A percentile compares a stretch with the other conserved stretches of the same genome.
phyloP scores from a whole-genome alignment of 2,113 vertebrate species.

The Talpa occidentalis region DNA sequence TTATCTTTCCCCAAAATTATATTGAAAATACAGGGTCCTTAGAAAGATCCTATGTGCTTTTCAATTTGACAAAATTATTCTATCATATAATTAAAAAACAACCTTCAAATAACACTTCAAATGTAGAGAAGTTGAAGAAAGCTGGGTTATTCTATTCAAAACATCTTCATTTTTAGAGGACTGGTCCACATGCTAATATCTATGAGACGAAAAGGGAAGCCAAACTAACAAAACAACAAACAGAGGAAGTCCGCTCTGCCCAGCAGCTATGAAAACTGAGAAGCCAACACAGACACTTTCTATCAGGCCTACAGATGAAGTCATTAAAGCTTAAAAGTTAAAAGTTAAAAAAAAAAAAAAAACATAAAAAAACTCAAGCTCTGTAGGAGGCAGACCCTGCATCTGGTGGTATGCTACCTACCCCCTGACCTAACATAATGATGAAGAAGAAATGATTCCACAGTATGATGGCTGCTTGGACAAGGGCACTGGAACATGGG shows the following conservation, averaged over 20 bases:
- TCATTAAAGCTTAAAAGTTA: slow-evolving; percentile 61
- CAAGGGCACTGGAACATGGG: neutral
- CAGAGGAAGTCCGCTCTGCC: neutral
- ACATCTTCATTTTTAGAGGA: neutral
- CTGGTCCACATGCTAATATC: neutral
- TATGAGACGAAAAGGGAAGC: neutral
- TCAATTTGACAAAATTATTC: neutral
- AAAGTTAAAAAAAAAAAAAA: no score
- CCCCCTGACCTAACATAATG: neutral
- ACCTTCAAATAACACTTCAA: neutral
- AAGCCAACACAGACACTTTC: neutral
- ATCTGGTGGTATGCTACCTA: slow-evolving; percentile 14
- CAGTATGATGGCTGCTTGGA: neutral
- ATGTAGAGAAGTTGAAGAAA: neutral
- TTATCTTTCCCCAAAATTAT: neutral
- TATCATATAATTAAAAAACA: neutral
- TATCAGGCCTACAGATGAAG: slow-evolving; percentile 15
- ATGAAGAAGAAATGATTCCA: neutral
- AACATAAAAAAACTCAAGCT: neutral
- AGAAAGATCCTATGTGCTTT: neutral
- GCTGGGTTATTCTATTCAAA: neutral
- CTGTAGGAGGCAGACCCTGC: slow-evolving; percentile 13
- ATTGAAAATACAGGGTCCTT: slow-evolving; percentile 1
- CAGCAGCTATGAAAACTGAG: neutral
- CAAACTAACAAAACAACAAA: neutral